A percentile compares a stretch with the other conserved stretches of the same genome.
phyloP scores from a whole-genome alignment of 1,140 invertebrate species.

The Habropoda laboriosa region DNA sequence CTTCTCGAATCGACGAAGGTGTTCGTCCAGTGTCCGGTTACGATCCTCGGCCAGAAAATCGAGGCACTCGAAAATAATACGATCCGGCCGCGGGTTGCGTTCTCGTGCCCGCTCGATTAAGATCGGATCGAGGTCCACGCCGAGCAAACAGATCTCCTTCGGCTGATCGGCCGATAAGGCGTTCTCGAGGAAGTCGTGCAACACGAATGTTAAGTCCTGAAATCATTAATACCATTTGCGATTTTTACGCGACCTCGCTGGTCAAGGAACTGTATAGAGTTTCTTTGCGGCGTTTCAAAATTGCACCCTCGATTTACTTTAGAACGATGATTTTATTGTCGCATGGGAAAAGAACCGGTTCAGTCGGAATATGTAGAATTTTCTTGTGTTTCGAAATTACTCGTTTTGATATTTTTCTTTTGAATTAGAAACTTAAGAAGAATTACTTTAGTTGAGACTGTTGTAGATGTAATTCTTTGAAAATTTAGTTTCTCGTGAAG shows the following conservation, averaged over 20 bases:
- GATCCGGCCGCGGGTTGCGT: conserved; percentile 74
- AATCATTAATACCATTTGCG: conserved; percentile 56
- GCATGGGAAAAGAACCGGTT: too few species aligned
- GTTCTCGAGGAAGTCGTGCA: conserved; percentile 83
- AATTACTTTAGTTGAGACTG: too few species aligned
- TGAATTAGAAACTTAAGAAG: too few species aligned
- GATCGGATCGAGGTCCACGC: conserved; percentile 88
- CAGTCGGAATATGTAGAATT: too few species aligned
- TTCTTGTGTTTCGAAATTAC: too few species aligned
- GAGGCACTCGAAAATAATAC: conserved; percentile 83
- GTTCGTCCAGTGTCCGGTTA: conserved; percentile 75
- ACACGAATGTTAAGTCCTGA: conserved; percentile 84
- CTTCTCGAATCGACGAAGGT: conserved; percentile 77
- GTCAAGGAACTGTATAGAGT: too few species aligned
- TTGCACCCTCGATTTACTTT: too few species aligned
- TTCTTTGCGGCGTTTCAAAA: neutral
- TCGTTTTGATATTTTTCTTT: too few species aligned
- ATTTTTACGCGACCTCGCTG: neutral
- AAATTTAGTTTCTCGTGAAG: too few species aligned
- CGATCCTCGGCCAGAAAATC: conserved; percentile 84
- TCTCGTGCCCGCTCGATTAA: conserved; percentile 87
- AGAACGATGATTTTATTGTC: too few species aligned
- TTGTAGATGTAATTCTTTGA: too few species aligned
- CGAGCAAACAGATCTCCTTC: conserved; percentile 83
- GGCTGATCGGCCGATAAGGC: conserved; percentile 72